phyloP scores from a whole-genome alignment of 2,113 vertebrate genomes.

The Trogon surrucura region DNA sequence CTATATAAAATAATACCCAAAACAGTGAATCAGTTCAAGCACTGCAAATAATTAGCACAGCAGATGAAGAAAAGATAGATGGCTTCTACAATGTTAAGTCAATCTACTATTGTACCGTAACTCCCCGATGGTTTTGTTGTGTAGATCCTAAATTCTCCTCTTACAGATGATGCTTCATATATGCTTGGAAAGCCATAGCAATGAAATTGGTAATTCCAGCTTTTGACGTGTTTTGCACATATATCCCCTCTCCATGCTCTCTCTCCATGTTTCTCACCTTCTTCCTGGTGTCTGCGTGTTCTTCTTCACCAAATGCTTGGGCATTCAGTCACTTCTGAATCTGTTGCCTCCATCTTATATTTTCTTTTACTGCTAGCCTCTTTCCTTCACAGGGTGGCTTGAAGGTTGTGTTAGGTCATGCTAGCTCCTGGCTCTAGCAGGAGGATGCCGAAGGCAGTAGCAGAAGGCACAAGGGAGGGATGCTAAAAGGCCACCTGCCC shows the following conservation, averaged over 20 bases:
- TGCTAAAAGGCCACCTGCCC: slow-evolving; percentile 22
- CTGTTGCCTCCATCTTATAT: not conserved
- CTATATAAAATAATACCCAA: not conserved
- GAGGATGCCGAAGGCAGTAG: not conserved
- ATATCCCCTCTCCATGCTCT: not conserved
- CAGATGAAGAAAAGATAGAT: not conserved
- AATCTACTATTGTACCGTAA: not conserved
- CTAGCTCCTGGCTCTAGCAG: not conserved
- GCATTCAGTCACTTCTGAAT: not conserved
- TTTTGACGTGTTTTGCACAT: not conserved
- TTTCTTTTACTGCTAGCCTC: accelerated
- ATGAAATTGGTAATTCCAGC: not conserved
- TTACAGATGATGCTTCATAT: not conserved
- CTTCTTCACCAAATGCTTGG: not conserved
- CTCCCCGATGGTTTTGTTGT: not conserved
- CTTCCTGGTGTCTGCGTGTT: not conserved
- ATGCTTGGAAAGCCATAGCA: not conserved
- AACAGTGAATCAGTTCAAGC: not conserved
- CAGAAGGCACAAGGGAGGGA: slow-evolving; percentile 27
- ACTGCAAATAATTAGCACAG: not conserved
- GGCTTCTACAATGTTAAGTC: not conserved
- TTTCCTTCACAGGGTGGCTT: not conserved
- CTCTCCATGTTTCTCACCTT: not conserved
- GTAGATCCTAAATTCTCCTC: not conserved
- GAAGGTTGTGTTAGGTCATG: not conserved